Percentiles rank a stretch among this genome's conserved stretches.
Evolutionary conservation across 2,113 vertebrate genomes (phyloP).

Genomic region (Hippolais icterina): DNA sequence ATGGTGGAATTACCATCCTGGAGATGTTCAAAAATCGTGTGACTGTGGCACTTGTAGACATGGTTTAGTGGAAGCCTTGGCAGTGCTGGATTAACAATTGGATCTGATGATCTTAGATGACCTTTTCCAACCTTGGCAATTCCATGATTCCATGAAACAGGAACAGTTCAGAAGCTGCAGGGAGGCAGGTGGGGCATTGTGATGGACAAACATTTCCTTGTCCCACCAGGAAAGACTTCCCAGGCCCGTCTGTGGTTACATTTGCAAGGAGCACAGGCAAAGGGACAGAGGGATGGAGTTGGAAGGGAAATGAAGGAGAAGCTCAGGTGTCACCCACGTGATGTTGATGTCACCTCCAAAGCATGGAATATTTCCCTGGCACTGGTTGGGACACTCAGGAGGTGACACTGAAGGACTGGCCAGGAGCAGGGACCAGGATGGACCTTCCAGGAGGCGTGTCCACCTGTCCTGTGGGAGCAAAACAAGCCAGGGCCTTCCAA

Average conservation of each 20-base stretch:
- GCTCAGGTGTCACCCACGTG: rapidly evolving
- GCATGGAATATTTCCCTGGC: not conserved
- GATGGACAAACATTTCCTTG: not conserved
- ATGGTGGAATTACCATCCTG: not conserved
- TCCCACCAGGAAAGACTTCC: not conserved
- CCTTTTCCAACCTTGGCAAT: not conserved
- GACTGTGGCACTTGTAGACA: not conserved
- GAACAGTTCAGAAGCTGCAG: not conserved
- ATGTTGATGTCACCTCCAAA: not conserved
- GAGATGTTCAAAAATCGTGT: rapidly evolving
- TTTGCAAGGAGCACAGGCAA: not conserved
- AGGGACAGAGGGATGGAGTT: not conserved
- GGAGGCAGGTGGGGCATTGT: not conserved
- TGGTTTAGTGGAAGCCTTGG: not conserved
- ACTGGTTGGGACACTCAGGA: not conserved
- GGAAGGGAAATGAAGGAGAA: not conserved
- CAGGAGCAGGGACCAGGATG: not conserved
- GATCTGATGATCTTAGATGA: not conserved
- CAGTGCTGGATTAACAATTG: not conserved
- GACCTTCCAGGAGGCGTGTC: not conserved
- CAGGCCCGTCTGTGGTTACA: not conserved
- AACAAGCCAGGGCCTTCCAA: not conserved
- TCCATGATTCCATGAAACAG: rapidly evolving
- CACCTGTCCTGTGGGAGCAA: not conserved
- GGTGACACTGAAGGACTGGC: not conserved